Percentiles rank a stretch among this genome's conserved stretches.
Evolutionary conservation across 1,140 invertebrate species (phyloP).

Genomic region (Venturia canescens): DNA sequence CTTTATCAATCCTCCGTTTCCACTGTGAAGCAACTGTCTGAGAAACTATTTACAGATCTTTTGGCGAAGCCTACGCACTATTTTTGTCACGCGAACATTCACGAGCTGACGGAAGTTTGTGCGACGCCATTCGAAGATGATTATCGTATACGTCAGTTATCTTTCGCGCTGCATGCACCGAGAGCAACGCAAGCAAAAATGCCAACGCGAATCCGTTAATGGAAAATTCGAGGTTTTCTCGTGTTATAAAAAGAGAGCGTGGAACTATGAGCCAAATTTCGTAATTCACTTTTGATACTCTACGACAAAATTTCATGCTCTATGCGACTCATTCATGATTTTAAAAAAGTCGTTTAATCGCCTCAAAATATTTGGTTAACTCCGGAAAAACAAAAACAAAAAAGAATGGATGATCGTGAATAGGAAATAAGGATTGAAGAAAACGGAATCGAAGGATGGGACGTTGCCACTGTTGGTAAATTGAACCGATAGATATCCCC

Average conservation of each 20-base stretch:
- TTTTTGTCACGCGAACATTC: not conserved
- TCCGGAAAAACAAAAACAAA: too few species aligned
- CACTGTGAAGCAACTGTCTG: not conserved
- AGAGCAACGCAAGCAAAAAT: slow-evolving; percentile 6
- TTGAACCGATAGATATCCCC: slow-evolving; percentile 43
- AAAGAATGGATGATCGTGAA: not conserved
- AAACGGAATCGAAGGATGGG: not conserved
- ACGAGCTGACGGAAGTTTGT: slow-evolving; percentile 36
- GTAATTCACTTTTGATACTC: not conserved
- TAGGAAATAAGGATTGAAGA: not conserved
- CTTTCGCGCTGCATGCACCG: slow-evolving; percentile 25
- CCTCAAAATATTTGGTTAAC: too few species aligned
- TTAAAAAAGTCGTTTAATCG: too few species aligned
- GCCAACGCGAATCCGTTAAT: not conserved
- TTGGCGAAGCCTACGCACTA: slow-evolving; percentile 12
- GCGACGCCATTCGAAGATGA: not conserved
- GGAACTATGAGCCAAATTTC: slow-evolving; percentile 5
- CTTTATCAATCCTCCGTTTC: not conserved
- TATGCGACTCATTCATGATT: too few species aligned
- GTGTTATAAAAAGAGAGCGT: not conserved
- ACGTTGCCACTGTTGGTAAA: not conserved
- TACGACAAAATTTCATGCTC: too few species aligned
- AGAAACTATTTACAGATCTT: not conserved
- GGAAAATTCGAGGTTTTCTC: not conserved
- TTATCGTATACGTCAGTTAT: not conserved